A percentile compares a stretch with the other conserved stretches of the same genome.
Evolutionary conservation across 2,797 vertebrate genomes (phyloP).

Genomic region (Lutjanus campechanus): DNA sequence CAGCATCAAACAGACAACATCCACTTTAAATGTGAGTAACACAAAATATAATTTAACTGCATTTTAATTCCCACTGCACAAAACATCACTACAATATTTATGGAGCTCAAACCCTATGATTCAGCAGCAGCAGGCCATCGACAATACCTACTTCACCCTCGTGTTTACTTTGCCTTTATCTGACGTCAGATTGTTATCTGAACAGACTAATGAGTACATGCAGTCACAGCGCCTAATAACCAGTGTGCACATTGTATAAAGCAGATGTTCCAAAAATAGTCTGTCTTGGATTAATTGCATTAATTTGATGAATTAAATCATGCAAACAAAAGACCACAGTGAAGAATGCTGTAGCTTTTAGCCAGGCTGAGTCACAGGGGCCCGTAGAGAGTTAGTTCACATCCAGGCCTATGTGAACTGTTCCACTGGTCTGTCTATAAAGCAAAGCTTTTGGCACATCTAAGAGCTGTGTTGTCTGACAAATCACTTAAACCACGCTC

Average conservation of each 20-base stretch:
- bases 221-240: constrained; percentile 51
- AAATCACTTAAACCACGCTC: constrained; percentile 72
- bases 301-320: constrained; percentile 70
- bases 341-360: constrained; percentile 61
- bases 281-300: constrained; percentile 63
- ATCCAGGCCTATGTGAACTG: constrained; percentile 34
- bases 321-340: constrained; percentile 62
- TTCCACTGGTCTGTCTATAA: constrained; percentile 52
- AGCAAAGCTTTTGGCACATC: constrained; percentile 82
- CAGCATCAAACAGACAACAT: neutral
- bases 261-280: constrained; percentile 71
- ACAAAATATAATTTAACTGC: neutral
- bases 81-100: neutral
- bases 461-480: constrained; percentile 71
- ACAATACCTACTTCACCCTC: constrained; percentile 24
- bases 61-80: neutral
- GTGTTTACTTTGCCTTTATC: constrained; percentile 39
- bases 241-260: constrained; percentile 54
- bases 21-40: neutral
- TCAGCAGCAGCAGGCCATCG: constrained; percentile 20
- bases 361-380: constrained; percentile 64
- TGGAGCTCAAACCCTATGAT: neutral
- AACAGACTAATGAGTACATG: constrained; percentile 60
- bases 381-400: constrained; percentile 53
- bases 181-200: constrained; percentile 50